phyloP scores from a whole-genome alignment of 2,113 vertebrate species.

The Cololabis saira region DNA sequence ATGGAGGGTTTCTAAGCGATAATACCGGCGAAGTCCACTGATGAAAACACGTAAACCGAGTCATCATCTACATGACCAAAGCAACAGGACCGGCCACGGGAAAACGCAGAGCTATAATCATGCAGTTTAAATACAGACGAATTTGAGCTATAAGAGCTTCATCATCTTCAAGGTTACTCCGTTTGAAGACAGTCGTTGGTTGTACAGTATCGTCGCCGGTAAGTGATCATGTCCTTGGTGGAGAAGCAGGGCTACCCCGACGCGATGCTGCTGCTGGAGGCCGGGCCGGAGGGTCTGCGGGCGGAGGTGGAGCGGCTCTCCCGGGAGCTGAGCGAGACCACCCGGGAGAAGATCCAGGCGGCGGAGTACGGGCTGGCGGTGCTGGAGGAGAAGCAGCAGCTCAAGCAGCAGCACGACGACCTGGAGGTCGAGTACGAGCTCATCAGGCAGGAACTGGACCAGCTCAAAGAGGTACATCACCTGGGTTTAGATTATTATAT shows the following conservation, averaged over 20 bases:
- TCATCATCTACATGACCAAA: constrained; percentile 68
- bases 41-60: constrained; percentile 27
- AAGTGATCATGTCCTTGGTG: constrained; percentile 83
- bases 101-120: constrained; percentile 60
- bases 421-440: constrained; percentile 93
- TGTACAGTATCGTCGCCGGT: constrained; percentile 53
- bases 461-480: constrained; percentile 91
- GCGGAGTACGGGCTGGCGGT: constrained; percentile 96
- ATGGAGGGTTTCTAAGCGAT: constrained; percentile 61
- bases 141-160: constrained; percentile 62
- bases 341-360: constrained; percentile 96
- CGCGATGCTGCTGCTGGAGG: constrained; percentile 83
- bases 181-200: constrained; percentile 62
- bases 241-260: constrained; percentile 85
- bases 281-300: constrained; percentile 89
- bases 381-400: constrained; percentile 97
- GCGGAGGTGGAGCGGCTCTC: constrained; percentile 90
- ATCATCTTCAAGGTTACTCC: constrained; percentile 70
- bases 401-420: constrained; percentile 94
- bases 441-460: constrained; percentile 90
- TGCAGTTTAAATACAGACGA: constrained; percentile 78
- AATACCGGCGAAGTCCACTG: constrained; percentile 48
- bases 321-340: constrained; percentile 93
- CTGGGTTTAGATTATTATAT: too few relatives aligned
- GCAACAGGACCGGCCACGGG: constrained; percentile 46